Evolutionary conservation across 2,113 vertebrate species (phyloP).

Genomic region (Corapipo altera): DNA sequence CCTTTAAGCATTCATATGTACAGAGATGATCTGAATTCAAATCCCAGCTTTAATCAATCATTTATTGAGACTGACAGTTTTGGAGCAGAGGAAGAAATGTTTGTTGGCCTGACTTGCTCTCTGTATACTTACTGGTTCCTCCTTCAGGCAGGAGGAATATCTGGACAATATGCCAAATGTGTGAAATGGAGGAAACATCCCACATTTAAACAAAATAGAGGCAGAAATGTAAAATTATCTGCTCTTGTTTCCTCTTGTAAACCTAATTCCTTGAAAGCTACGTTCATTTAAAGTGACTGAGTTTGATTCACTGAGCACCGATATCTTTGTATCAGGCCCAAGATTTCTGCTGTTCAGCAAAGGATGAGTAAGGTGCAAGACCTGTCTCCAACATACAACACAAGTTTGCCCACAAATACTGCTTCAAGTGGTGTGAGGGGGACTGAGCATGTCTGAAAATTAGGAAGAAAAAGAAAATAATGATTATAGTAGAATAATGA

Average conservation of each 20-base stretch:
- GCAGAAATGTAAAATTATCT: background rate
- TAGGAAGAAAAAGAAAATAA: background rate
- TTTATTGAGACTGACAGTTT: background rate
- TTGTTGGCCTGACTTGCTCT: background rate
- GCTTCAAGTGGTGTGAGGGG: background rate
- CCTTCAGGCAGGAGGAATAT: background rate
- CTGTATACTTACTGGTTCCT: background rate
- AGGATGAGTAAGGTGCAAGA: background rate
- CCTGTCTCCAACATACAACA: background rate
- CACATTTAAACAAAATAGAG: background rate
- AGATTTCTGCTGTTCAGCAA: background rate
- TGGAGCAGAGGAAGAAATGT: background rate
- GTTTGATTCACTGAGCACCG: background rate
- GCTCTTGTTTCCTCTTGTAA: background rate
- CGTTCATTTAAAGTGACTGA: background rate
- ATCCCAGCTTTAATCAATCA: background rate
- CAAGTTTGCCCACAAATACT: background rate
- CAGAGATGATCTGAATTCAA: background rate
- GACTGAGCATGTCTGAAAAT: background rate
- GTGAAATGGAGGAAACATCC: background rate
- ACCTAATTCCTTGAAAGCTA: constrained; percentile 4
- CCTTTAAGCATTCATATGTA: background rate
- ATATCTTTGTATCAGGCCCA: background rate
- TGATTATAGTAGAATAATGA: background rate
- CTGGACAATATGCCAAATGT: background rate